A percentile compares a stretch with the other conserved stretches of the same genome.
These are phyloP conservation scores for Limenitis camilla DNA, from an alignment of 2,888 invertebrate species.

Conservation along the genomic window DNA sequence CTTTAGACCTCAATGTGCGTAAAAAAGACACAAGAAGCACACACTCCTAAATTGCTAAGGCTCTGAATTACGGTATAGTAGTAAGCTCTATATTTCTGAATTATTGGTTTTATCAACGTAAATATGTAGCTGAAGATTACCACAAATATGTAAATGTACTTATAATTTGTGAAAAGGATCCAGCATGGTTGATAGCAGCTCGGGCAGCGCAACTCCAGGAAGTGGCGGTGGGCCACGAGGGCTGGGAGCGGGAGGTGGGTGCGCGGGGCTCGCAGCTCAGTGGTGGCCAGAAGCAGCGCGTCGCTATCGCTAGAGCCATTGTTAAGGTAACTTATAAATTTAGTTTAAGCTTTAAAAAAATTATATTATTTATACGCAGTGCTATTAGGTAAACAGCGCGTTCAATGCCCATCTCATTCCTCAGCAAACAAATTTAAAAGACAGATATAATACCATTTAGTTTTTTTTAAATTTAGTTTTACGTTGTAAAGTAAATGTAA, in stretches of 20 bases:
- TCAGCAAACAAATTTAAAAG: no score
- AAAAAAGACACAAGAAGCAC: no score
- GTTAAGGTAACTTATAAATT: constrained; percentile 78
- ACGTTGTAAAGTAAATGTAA: no score
- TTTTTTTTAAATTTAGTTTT: no score
- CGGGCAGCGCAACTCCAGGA: constrained; percentile 89
- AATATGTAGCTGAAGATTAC: neutral
- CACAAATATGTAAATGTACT: neutral
- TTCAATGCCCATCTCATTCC: no score
- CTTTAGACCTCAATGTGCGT: no score
- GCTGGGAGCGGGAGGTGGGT: constrained; percentile 89
- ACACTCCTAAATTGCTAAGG: no score
- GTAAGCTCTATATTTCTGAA: neutral
- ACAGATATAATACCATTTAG: no score
- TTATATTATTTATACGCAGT: no score
- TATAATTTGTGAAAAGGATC: constrained; percentile 25
- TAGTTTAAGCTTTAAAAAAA: no score
- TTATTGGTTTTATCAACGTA: neutral
- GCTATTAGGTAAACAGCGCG: no score
- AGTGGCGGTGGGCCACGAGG: constrained; percentile 78
- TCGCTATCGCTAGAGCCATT: constrained; percentile 94
- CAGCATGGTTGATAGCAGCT: constrained; percentile 77
- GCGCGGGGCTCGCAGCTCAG: constrained; percentile 92
- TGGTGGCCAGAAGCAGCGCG: constrained; percentile 94
- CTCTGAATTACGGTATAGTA: no score